A percentile compares a stretch with the other conserved stretches of the same genome.
phyloP scores from a whole-genome alignment of 2,888 invertebrate species.

The Calliopum simillimum region DNA sequence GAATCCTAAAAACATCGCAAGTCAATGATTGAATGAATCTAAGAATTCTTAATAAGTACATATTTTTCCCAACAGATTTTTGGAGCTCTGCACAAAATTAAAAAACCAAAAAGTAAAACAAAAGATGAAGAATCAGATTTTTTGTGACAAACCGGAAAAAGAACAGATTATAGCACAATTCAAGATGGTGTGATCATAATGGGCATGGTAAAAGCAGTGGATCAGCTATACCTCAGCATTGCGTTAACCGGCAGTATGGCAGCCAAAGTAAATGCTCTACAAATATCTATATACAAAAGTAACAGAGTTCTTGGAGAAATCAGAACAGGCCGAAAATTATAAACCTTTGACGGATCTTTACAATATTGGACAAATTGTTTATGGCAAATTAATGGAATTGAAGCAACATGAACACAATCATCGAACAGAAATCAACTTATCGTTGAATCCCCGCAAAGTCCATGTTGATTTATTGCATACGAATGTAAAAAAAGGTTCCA shows the following conservation, averaged over 20 bases:
- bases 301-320: slow-evolving; percentile 64
- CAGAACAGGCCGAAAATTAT: too few relatives aligned
- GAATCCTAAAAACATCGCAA: slow-evolving; percentile 55
- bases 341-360: slow-evolving; percentile 69
- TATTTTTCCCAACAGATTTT: slow-evolving; percentile 61
- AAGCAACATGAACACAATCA: too few relatives aligned
- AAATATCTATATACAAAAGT: slow-evolving; percentile 79
- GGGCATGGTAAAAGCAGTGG: too few relatives aligned
- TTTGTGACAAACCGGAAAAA: too few relatives aligned
- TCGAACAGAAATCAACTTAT: slow-evolving; percentile 70
- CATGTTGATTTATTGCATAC: slow-evolving; percentile 69
- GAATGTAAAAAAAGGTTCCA: slow-evolving; percentile 75
- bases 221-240: too few relatives aligned
- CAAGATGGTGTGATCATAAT: slow-evolving; percentile 78
- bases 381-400: slow-evolving; percentile 71
- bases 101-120: too few relatives aligned
- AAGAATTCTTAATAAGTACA: not conserved
- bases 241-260: slow-evolving; percentile 78
- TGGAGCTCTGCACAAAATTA: slow-evolving; percentile 62
- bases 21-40: too few relatives aligned
- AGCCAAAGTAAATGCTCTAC: slow-evolving; percentile 77
- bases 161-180: slow-evolving; percentile 70
- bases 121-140: slow-evolving; percentile 20
- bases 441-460: slow-evolving; percentile 74
- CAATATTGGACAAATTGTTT: slow-evolving; percentile 73